Evolutionary conservation across 2,888 invertebrate species (phyloP).

Genomic region (Hecatera dysodea): DNA sequence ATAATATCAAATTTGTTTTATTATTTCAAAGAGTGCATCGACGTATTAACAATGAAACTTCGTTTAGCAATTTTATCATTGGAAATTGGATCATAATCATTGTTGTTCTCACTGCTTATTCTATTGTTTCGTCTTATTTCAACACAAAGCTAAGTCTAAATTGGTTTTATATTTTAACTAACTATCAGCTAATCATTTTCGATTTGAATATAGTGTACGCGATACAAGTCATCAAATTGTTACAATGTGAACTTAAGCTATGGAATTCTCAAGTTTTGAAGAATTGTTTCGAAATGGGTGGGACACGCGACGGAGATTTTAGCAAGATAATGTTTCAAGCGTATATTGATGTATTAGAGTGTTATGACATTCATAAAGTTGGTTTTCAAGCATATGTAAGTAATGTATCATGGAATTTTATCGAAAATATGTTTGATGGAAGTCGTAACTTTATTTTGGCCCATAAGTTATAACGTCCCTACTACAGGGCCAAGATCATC

Average conservation of each 20-base stretch:
- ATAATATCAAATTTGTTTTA: conserved; percentile 15
- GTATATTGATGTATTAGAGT: conserved; percentile 14
- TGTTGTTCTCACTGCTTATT: background rate
- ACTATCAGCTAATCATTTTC: conserved; percentile 1
- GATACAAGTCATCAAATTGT: conserved; percentile 1
- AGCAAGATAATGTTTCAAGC: conserved; percentile 28
- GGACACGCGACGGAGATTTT: background rate
- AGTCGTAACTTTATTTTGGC: too few relatives aligned
- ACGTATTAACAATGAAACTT: conserved; percentile 5
- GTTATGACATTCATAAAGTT: conserved; percentile 7
- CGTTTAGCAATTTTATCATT: conserved; percentile 4
- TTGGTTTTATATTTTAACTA: background rate
- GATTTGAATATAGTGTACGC: conserved; percentile 23
- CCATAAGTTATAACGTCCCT: too few relatives aligned
- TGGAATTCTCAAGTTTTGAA: conserved; percentile 10
- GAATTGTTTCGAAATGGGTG: background rate
- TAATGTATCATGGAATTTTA: background rate
- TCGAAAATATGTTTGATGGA: too few relatives aligned
- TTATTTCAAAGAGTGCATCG: conserved; percentile 32
- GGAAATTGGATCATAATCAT: conserved; percentile 29
- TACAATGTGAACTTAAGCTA: conserved; percentile 24
- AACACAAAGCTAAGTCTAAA: background rate
- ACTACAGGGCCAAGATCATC: too few relatives aligned
- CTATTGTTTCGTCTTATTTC: background rate
- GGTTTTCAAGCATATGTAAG: conserved; percentile 16